phyloP scores from a whole-genome alignment of 2,888 invertebrate species.

The Cheilosia variabilis region DNA sequence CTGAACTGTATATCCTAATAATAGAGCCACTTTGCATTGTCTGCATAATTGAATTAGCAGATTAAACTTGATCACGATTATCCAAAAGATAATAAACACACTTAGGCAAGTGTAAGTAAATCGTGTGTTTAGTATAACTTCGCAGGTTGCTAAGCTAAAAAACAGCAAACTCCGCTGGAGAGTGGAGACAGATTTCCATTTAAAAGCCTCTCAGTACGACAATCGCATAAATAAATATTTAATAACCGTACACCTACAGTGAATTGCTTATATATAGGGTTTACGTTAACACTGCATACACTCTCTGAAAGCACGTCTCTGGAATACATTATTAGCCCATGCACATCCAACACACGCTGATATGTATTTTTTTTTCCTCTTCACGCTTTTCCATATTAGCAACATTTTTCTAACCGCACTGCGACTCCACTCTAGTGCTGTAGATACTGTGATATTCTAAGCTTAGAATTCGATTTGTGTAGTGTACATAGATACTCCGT shows the following conservation, averaged over 20 bases:
- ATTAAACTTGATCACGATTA: constrained; percentile 50
- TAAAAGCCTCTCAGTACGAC: constrained; percentile 48
- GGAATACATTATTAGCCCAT: constrained; percentile 74
- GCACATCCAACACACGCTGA: constrained; percentile 61
- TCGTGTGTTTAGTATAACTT: constrained; percentile 10
- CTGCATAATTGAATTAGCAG: constrained; percentile 67
- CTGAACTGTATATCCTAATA: constrained; percentile 52
- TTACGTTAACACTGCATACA: constrained; percentile 4
- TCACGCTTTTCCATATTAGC: constrained; percentile 55
- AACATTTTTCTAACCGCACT: constrained; percentile 30
- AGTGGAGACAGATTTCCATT: constrained; percentile 61
- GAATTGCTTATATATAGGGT: constrained; percentile 17
- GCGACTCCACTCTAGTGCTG: constrained; percentile 8
- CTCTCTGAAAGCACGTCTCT: constrained; percentile 57
- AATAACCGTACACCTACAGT: constrained; percentile 51
- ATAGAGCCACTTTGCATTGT: constrained; percentile 55
- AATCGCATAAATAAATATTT: constrained; percentile 73
- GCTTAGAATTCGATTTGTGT: constrained; percentile 41
- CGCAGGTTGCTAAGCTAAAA: constrained; percentile 18
- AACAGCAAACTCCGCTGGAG: constrained; percentile 23
- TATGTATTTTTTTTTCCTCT: constrained; percentile 33
- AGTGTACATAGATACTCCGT: constrained; percentile 8
- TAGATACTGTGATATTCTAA: constrained; percentile 63
- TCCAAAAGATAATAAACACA: background rate
- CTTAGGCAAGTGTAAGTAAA: background rate